Percentiles rank a stretch among this genome's conserved stretches.
These are phyloP conservation scores for Sinelater perroti DNA, from an alignment of 2,888 invertebrate species.

Conservation along the genomic window DNA sequence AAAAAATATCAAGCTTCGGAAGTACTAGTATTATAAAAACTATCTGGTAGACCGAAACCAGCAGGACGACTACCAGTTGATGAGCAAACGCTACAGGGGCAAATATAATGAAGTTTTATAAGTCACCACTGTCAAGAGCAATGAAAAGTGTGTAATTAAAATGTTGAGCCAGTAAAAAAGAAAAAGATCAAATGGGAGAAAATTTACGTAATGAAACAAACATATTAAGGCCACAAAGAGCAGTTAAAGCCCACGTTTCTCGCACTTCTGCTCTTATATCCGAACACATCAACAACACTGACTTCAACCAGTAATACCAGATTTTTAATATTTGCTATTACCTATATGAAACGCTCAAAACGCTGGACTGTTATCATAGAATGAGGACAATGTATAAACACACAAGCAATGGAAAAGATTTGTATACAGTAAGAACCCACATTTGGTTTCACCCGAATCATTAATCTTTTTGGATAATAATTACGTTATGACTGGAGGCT, in stretches of 20 bases:
- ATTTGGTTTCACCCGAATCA: conserved; percentile 97
- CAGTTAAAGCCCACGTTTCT: conserved; percentile 99
- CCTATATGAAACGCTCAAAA: conserved; percentile 97
- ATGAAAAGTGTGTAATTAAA: conserved; percentile 99
- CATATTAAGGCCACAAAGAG: conserved; percentile 97
- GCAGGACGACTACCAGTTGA: conserved; percentile 99
- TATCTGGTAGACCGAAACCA: conserved; percentile 99
- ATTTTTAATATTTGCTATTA: conserved; percentile 99
- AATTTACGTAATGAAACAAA: conserved; percentile 99
- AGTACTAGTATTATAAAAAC: conserved; percentile 99
- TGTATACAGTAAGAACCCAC: conserved; percentile 99
- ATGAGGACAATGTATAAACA: conserved; percentile 98
- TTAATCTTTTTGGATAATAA: conserved; percentile 98
- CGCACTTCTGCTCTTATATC: conserved; percentile 99
- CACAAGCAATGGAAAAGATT: conserved; percentile 99
- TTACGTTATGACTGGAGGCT: conserved; percentile 97
- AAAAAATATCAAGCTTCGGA: conserved; percentile 86
- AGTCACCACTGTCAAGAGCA: conserved; percentile 97
- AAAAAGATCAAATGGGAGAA: conserved; percentile 99
- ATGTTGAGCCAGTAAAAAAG: conserved; percentile 99
- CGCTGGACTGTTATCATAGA: conserved; percentile 99
- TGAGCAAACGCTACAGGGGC: conserved; percentile 97
- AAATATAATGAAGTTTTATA: conserved; percentile 99
- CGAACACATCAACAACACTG: conserved; percentile 99
- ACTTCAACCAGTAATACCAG: conserved; percentile 99